Percentiles rank a stretch among this genome's conserved stretches.
Evolutionary conservation across 2,888 invertebrate genomes (phyloP).

Genomic region (Scaptomyza polygonia): DNA sequence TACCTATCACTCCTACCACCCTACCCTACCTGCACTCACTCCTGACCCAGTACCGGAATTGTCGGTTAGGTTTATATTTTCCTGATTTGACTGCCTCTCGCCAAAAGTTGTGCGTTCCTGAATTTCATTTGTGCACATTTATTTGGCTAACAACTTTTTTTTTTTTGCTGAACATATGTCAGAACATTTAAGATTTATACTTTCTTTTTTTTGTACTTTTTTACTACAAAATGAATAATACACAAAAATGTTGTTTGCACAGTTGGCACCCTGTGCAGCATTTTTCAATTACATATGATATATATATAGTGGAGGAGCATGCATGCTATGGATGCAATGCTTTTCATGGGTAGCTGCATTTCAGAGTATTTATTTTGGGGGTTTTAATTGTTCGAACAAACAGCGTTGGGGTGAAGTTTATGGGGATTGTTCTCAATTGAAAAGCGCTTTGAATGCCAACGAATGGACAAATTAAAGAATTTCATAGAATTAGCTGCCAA

Average conservation of each 20-base stretch:
- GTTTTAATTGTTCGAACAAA: constrained; percentile 59
- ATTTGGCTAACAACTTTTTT: constrained; percentile 39
- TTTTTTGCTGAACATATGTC: constrained; percentile 63
- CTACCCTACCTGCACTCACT: neutral
- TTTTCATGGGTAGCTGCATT: constrained; percentile 69
- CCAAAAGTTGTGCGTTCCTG: constrained; percentile 36
- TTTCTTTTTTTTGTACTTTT: constrained; percentile 2
- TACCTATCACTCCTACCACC: too few species aligned
- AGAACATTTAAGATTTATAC: constrained; percentile 74
- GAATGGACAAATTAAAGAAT: constrained; percentile 38
- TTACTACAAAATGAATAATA: constrained; percentile 1
- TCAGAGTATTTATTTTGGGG: constrained; percentile 25
- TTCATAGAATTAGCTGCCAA: constrained; percentile 30
- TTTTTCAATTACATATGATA: constrained; percentile 13
- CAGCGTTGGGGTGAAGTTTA: neutral
- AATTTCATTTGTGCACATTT: constrained; percentile 48
- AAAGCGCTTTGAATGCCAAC: constrained; percentile 52
- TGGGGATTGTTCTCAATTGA: constrained; percentile 51
- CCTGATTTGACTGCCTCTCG: constrained; percentile 38
- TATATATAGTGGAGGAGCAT: neutral
- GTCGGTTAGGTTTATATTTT: constrained; percentile 17
- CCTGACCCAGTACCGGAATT: neutral
- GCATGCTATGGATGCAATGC: constrained; percentile 47
- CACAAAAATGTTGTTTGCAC: constrained; percentile 34
- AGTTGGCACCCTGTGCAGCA: constrained; percentile 25